A percentile compares a stretch with the other conserved stretches of the same genome.
Conservation (phyloP, 1,140 invertebrate genomes). For the Orius insidiosus region DNA sequence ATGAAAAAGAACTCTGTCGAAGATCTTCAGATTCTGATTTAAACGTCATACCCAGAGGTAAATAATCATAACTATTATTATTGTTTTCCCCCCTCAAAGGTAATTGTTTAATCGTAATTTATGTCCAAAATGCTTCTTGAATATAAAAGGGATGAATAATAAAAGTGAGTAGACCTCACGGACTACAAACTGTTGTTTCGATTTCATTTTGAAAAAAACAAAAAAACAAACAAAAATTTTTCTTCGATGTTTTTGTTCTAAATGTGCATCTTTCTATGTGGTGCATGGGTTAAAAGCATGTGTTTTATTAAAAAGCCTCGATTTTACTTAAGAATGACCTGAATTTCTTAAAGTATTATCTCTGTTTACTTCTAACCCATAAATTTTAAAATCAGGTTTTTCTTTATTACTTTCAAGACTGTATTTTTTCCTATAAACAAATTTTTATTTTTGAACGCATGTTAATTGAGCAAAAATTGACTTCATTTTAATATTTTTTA, state of each 20-base stretch:
- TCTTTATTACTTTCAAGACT: too few species aligned
- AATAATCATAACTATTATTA: neutral
- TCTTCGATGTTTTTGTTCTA: neutral
- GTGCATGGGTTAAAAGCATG: constrained; percentile 7
- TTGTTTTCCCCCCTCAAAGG: neutral
- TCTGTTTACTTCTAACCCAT: too few species aligned
- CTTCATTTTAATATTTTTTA: too few species aligned
- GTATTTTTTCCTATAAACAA: too few species aligned
- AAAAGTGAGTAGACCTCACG: constrained; percentile 17
- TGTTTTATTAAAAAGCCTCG: neutral
- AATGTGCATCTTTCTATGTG: neutral
- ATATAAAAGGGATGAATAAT: constrained; percentile 11
- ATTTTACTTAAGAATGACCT: neutral
- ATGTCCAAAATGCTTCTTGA: constrained; percentile 13
- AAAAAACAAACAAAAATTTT: too few species aligned
- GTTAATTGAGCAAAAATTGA: too few species aligned
- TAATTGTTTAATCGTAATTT: constrained; percentile 12
- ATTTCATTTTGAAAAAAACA: neutral
- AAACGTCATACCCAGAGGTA: constrained; percentile 83
- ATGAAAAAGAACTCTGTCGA: constrained; percentile 25
- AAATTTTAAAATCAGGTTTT: too few species aligned
- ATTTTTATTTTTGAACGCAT: too few species aligned
- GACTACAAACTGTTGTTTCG: too few species aligned
- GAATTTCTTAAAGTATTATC: too few species aligned
- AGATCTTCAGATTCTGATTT: constrained; percentile 85